phyloP scores from a whole-genome alignment of 2,797 vertebrate genomes.

The Notamacropus eugenii region DNA sequence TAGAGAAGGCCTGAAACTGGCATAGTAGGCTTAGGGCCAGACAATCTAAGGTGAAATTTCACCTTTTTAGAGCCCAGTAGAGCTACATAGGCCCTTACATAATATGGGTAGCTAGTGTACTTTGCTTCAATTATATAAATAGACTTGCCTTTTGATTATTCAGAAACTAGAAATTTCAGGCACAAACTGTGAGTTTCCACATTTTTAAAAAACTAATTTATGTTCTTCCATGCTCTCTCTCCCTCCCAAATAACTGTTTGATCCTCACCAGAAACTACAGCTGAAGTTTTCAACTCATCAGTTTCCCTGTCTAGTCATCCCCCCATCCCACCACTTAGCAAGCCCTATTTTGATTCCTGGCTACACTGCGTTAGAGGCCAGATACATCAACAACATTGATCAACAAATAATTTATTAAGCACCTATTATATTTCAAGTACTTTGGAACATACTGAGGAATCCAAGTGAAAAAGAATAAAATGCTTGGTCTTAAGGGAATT shows the following conservation, averaged over 20 bases:
- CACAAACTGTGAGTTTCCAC: background rate
- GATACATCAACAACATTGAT: background rate
- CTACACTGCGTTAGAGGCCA: background rate
- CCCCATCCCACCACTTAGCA: background rate
- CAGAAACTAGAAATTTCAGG: background rate
- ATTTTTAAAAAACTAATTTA: background rate
- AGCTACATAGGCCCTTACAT: background rate
- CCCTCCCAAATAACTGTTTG: background rate
- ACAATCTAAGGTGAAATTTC: background rate
- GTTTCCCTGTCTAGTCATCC: background rate
- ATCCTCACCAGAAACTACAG: background rate
- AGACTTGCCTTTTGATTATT: background rate
- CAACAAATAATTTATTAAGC: background rate
- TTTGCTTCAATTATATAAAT: background rate
- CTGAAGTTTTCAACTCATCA: background rate
- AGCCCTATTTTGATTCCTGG: background rate
- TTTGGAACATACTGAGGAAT: background rate
- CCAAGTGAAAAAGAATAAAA: background rate
- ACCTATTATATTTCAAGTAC: background rate
- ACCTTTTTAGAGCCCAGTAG: background rate
- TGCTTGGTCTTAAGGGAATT: background rate
- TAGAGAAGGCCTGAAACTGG: background rate
- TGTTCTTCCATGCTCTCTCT: background rate
- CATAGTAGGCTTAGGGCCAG: background rate
- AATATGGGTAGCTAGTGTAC: background rate